Base-by-base conservation (phyloP, 2,888 invertebrate genomes). In the Leptura quadrifasciata region DNA sequence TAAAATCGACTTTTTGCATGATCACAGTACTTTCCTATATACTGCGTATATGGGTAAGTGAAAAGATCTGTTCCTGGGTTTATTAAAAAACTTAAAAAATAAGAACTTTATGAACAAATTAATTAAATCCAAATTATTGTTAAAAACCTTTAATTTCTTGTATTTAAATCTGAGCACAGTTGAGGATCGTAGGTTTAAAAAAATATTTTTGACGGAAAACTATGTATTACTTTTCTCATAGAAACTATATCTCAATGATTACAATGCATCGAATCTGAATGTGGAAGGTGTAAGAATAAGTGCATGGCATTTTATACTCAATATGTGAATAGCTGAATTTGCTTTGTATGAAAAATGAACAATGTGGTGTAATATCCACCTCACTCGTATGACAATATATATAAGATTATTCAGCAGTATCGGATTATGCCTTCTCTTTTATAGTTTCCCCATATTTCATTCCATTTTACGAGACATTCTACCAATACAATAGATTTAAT, bases 401-500 rank as follows among this genome's bases (percentile, higher is more conserved):
- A 67, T 24, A 18, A 24, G 27, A 67, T 55, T 54, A 54, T 67
- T 67, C 27, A 15, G 31, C 55, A 2, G 27, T 27, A 67, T 67
- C 67, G 21, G 10, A 24, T 54, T 67, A 67, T 52, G 54, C 15
- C 67, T 55, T 67, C 15, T 55, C 55, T 67, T 67, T 67, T 67
- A 67, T 67, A 27, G 27, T 27, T 10, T 27, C 17, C 17, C 12
- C 55, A 18, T 39, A 69, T 69, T 69, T 57, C 35, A 6, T 57
- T 20, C 57, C 20, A 57, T 69, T 69, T 69, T 57, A 69, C 57
- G 68, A 69, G 54, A 17, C 57, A 69, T 57, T 57, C 35, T 35
- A 35, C 57, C 35, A 61, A 52, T 61, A 71, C 47, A 69, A 69
- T 47, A 35, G 69, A n/a, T 58, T 20, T 60, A 60, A 24, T 21